Base-by-base conservation (phyloP, 1,140 invertebrate genomes). In the Drosophila malerkotliana region DNA sequence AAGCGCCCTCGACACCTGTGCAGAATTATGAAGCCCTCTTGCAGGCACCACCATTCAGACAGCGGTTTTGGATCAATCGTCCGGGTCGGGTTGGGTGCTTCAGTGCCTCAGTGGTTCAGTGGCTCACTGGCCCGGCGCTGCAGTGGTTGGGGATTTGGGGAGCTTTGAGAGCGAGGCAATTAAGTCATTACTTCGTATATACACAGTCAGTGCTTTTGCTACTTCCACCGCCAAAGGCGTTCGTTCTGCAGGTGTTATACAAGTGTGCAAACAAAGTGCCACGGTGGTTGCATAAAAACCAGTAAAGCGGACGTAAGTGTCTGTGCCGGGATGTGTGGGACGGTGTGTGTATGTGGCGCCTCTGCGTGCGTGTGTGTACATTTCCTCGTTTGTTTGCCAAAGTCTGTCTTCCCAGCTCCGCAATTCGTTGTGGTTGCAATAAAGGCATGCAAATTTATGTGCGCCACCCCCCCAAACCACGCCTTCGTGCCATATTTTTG, bases 371-470 rank as follows among this genome's bases (percentile, higher is more conserved):
- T 63, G 57, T 39, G 45, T 71, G 71, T 74, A 54, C 45, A 45
- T 37, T 28, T 55, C 66, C 53, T 44, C 56, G 55, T 67, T 72
- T 85, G 78, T 77, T 73, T 81, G 66, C 72, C 78, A 67, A 51
- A 39, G 55, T 56, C 47, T 57, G 56, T 79, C 53, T 75, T 68
- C 62, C 68, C 44, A 24, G 63, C 52, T 61, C 64, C 66, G 55
- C 51, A 72, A 26, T 71, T 77, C 53, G 73, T 63, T 71, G 73
- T 77, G 74, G 73, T 77, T 87, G 83, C 83, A 87, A 88, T 88
- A 88, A 88, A 88, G 79, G 60, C 84, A 88, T 88, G 83, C 79
- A 88, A 88, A 88, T 88, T 88, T 88, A 88, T 74, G 75, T 53
- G 54, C 7, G 32, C 41, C 52, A 41, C 15, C 53, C 14, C 14